Conservation (phyloP, 2,113 vertebrate genomes). For the Pteruthius melanotis region DNA sequence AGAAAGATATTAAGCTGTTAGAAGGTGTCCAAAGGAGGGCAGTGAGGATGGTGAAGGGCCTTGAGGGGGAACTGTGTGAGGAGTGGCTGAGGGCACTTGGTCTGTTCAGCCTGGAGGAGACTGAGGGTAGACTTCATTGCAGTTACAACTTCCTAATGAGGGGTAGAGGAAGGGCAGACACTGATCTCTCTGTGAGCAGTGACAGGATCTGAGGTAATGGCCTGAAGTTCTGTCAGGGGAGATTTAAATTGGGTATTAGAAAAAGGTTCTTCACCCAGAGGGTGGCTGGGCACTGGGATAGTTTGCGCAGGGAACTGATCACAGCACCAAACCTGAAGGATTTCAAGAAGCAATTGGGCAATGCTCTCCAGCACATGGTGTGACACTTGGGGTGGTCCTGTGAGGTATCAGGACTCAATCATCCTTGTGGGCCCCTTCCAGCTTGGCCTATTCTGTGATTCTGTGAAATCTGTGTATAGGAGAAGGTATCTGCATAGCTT, state of each 20-base stretch:
- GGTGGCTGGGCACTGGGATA: not conserved
- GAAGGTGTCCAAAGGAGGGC: not conserved
- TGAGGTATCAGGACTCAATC: not conserved
- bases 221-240: not conserved
- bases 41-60: not conserved
- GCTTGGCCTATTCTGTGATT: not conserved
- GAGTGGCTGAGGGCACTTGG: fast-evolving
- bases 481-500: not conserved
- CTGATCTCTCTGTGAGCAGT: not conserved
- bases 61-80: not conserved
- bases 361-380: not conserved
- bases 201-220: not conserved
- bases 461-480: not conserved
- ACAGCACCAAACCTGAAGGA: not conserved
- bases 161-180: not conserved
- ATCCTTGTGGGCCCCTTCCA: not conserved
- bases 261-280: not conserved
- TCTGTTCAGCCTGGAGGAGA: not conserved
- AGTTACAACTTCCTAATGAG: not conserved
- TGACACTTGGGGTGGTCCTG: not conserved
- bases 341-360: not conserved
- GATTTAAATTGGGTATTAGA: not conserved
- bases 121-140: not conserved
- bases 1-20: not conserved
- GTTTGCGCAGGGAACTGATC: not conserved